Conservation (phyloP, 2,113 vertebrate genomes). For the Tauraco erythrolophus region DNA sequence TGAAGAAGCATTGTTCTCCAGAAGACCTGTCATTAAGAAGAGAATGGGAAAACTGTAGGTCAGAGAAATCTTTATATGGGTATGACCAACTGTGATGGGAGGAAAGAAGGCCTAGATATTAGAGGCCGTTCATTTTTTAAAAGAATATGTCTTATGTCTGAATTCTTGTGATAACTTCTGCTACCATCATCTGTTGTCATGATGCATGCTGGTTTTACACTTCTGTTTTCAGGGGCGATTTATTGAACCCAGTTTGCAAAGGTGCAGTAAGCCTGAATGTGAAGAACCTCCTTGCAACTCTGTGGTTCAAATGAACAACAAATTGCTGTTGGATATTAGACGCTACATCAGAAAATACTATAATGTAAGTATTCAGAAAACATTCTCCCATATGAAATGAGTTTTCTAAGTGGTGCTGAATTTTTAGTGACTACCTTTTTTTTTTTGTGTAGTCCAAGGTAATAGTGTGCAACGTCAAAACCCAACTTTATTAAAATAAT, state of each 20-base stretch:
- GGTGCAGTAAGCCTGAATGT: conserved; percentile 89
- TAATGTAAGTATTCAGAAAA: conserved; percentile 83
- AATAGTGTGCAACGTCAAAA: not conserved
- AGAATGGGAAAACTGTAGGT: not conserved
- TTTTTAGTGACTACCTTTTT: not conserved
- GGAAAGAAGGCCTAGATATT: not conserved
- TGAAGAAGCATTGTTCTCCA: not conserved
- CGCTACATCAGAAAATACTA: conserved; percentile 89
- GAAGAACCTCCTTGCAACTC: conserved; percentile 76
- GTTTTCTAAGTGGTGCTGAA: not conserved
- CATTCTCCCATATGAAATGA: not conserved
- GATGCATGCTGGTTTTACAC: not conserved
- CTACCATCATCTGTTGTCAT: not conserved
- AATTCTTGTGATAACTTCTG: not conserved
- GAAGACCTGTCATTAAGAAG: not conserved
- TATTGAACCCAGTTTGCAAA: conserved; percentile 85
- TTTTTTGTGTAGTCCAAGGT: not conserved
- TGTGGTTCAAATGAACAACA: conserved; percentile 85
- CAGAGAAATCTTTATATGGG: not conserved
- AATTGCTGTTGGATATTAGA: conserved; percentile 90
- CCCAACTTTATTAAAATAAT: not conserved
- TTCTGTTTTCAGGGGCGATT: conserved; percentile 77
- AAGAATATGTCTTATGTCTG: not conserved
- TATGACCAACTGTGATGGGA: not conserved
- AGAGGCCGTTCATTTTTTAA: not conserved